These are phyloP conservation scores for Stegodyphus mimosarum DNA, from an alignment of 1,140 invertebrate species.

Conservation along the genomic window DNA sequence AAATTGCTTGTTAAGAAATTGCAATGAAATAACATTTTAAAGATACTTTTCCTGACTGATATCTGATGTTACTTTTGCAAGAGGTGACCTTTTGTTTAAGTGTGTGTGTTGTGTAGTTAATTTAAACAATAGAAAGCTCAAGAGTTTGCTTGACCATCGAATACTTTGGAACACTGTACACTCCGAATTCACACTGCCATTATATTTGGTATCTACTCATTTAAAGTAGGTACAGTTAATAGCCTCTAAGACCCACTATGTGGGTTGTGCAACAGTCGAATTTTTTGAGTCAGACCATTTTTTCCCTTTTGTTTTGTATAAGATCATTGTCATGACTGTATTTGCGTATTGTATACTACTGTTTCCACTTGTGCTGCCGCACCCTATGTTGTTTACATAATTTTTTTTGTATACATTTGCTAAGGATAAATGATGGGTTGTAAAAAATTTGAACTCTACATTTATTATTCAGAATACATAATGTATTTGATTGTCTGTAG, in stretches of 20 bases:
- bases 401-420: slow-evolving; percentile 51
- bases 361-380: slow-evolving; percentile 35
- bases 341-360: slow-evolving; percentile 8
- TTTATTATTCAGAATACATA: slow-evolving; percentile 43
- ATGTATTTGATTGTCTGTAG: slow-evolving; percentile 32
- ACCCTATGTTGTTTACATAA: slow-evolving; percentile 36
- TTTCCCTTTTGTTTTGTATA: slow-evolving; percentile 14
- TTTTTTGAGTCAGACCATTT: slow-evolving; percentile 23
- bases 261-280: slow-evolving; percentile 7
- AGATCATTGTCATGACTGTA: slow-evolving; percentile 10
- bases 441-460: slow-evolving; percentile 29
- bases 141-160: slow-evolving; percentile 14
- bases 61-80: slow-evolving; percentile 21
- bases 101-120: slow-evolving; percentile 5
- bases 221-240: slow-evolving; percentile 4
- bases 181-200: slow-evolving; percentile 17
- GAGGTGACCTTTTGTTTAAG: slow-evolving; percentile 1
- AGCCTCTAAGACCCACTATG: slow-evolving; percentile 3
- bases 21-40: too few species aligned
- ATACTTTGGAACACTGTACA: slow-evolving; percentile 15
- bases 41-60: too few species aligned
- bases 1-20: background rate
- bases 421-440: slow-evolving; percentile 52
- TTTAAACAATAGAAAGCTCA: slow-evolving; percentile 21
- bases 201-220: slow-evolving; percentile 8